Base-by-base conservation (phyloP, 2,888 invertebrate species). In the Ophioninae sp. region DNA sequence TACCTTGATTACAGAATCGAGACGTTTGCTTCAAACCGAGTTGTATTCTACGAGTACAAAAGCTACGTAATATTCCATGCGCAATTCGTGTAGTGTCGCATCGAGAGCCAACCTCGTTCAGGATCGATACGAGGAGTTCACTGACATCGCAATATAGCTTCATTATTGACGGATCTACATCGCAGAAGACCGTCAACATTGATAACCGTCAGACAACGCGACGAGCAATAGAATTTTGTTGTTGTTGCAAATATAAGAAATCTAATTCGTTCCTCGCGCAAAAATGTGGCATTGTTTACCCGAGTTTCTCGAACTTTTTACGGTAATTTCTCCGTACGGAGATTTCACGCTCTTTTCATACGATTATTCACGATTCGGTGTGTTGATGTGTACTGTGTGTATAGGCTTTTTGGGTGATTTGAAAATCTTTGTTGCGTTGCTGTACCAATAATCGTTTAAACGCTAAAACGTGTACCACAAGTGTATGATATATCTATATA, bases 41-140 rank as follows among this genome's bases (percentile, higher is more conserved):
- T 50, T 23, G 23, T 2, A 50, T 68, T 68, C 23, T 50, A 50
- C 44, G 50, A 68, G 17, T 57, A 41, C 21, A 68, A 44, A 68
- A 68, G 13, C 3, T 8, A 10, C 20, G 64, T 30, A 30, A 39
- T 37, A 74, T 41, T 74, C 13, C 62, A 30, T 62, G 67, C 50
- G 41, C 50, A 2, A 21, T 37, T 44, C 17, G 41, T 41, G 13
- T 6, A 75, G 65, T 30, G 56, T 59, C 7, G 23, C n/a, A 57
- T 21, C 7, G 50, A 57, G n/a, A 82, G 37, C 39, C 62, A 50
- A 39, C 57, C 59, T 21, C 20, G 68, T 23, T 61, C 61, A 59
- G 82, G 75, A 87, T 87, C 86, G 81, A 88, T 88, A 87, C 81
- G 75, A 30, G 82, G 30, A 82, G 87, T 88, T 88, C 86, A 85